Base-by-base conservation (phyloP, 2,888 invertebrate species). In the Cataglyphis rosenhaueri region DNA sequence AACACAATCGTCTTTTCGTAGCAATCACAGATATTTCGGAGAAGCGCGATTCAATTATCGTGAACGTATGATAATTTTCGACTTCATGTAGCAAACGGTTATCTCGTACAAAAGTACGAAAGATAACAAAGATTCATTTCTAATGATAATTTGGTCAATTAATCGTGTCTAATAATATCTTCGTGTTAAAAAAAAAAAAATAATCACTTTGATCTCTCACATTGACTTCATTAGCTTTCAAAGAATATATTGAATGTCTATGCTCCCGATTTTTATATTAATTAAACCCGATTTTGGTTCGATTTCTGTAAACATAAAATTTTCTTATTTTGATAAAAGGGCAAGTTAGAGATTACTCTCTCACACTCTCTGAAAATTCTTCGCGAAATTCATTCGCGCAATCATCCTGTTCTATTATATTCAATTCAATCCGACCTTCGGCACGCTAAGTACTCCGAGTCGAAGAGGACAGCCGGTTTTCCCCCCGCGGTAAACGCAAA, bases 401-500 rank as follows among this genome's bases (percentile, higher is more conserved):
- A 73, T 79, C 73, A 44, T 35, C 21, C 76, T 25, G 70, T 79
- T 79, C 71, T 71, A 79, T 79, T 79, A 79, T 71, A 79, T 71
- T 79, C 48, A 79, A 71, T 79, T 71, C 57, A 71, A 44, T 79
- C n/a, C 78, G 44, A 73, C 73, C 78, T 79, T 71, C 78, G 12
- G 21, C 32, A 44, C 35, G 73, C 74, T 59, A 78, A 78, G 73
- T 59, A 71, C 44, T 71, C 18, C 59, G 59, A 79, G 57, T 71
- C 61, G 73, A 71, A 57, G 73, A 71, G 44, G 57, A 57, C 76
- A 59, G 35, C 73, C 78, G 18, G 78, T 38, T 78, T 78, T 0
- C 6, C 35, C 41, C 57, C 9, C 71, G 59, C 57, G 73, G 59
- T 32, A 76, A 76, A 71, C 78, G 71, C 18, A 32, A 44, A 57